Evolutionary conservation across 2,113 vertebrate species (phyloP).

Genomic region (Anoura caudifer): DNA sequence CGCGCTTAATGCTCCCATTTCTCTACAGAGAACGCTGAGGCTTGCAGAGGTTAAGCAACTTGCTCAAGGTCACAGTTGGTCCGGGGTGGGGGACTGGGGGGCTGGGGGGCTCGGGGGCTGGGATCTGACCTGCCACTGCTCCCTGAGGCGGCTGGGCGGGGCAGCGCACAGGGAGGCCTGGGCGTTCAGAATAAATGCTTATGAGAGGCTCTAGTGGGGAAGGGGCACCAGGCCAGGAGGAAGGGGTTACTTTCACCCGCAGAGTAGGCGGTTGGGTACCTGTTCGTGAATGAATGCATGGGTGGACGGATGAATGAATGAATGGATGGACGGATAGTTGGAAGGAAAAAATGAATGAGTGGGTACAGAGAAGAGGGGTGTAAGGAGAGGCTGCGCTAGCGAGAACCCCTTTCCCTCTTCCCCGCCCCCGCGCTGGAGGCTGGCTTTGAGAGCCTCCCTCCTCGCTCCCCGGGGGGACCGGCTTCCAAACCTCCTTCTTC

Average conservation of each 20-base stretch:
- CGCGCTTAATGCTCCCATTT: not conserved
- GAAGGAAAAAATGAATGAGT: slow-evolving; percentile 41
- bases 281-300: slow-evolving; percentile 67
- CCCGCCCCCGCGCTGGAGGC: not conserved
- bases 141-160: not conserved
- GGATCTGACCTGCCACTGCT: not conserved
- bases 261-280: not conserved
- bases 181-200: not conserved
- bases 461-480: not conserved
- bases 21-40: not conserved
- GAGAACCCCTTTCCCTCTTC: not conserved
- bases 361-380: slow-evolving; percentile 32
- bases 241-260: not conserved
- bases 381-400: not conserved
- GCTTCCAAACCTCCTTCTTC: not conserved
- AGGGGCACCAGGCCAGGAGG: not conserved
- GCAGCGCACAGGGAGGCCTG: not conserved
- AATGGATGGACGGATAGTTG: not conserved
- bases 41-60: not conserved
- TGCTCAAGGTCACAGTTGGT: slow-evolving; percentile 39
- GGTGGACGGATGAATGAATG: not conserved
- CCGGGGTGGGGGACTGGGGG: not conserved
- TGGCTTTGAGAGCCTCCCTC: not conserved
- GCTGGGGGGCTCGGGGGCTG: not conserved
- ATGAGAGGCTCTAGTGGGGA: not conserved